phyloP scores from a whole-genome alignment of 2,113 vertebrate species.

The Alosa alosa region DNA sequence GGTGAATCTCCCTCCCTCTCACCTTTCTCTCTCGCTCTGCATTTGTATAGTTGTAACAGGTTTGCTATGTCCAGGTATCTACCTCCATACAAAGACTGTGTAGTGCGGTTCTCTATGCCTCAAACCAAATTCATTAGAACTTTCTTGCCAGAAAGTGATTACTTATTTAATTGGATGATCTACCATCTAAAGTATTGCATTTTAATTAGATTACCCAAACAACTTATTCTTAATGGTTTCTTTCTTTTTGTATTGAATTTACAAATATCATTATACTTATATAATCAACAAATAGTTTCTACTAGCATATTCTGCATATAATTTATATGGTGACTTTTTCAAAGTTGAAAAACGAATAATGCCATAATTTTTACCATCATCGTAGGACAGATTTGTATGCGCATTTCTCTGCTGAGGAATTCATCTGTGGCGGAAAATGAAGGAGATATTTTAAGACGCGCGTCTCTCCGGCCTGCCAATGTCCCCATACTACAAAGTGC shows the following conservation, averaged over 20 bases:
- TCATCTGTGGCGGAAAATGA: neutral
- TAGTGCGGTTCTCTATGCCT: no score
- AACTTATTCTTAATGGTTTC: neutral
- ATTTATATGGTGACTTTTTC: neutral
- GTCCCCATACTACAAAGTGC: neutral
- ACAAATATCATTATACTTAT: neutral
- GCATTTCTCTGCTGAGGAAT: neutral
- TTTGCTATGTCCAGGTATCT: neutral
- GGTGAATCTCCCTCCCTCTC: neutral
- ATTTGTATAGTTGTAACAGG: neutral
- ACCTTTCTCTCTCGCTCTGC: neutral
- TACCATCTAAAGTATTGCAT: neutral
- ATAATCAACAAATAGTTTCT: neutral
- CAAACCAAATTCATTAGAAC: no score
- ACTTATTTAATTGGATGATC: neutral
- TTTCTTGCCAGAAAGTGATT: no score
- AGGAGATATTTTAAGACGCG: neutral
- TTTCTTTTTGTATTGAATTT: neutral
- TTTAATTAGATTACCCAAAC: neutral
- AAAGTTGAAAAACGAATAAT: neutral
- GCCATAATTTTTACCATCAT: no score
- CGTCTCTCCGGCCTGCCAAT: slow-evolving; percentile 1
- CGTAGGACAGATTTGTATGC: neutral
- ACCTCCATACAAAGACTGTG: neutral
- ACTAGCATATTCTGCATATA: neutral